phyloP scores from a whole-genome alignment of 2,888 invertebrate species.

The Ectemnius continuus region DNA sequence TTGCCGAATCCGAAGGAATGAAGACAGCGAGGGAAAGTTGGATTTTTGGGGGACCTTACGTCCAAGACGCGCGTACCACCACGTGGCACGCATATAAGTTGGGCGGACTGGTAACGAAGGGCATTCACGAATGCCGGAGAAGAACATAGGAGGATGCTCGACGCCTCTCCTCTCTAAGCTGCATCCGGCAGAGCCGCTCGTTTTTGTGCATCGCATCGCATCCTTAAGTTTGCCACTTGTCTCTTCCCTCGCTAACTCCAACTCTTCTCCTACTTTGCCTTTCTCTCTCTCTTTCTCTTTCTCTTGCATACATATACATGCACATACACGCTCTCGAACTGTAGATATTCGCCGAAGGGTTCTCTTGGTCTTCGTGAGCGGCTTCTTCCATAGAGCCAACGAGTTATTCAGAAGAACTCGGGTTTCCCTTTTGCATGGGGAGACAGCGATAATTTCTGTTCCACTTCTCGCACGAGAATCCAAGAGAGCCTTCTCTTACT shows the following conservation, averaged over 20 bases:
- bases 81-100: constrained; percentile 21
- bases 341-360: background rate
- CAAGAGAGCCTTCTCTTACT: too few relatives aligned
- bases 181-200: constrained; percentile 67
- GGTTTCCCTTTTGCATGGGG: background rate
- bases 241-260: constrained; percentile 9
- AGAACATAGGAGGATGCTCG: constrained; percentile 33
- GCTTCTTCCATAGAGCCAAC: background rate
- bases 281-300: background rate
- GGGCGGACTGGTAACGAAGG: background rate
- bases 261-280: background rate
- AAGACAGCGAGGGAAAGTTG: constrained; percentile 13
- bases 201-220: constrained; percentile 62
- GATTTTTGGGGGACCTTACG: constrained; percentile 49
- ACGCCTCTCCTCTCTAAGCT: constrained; percentile 56
- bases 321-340: background rate
- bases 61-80: constrained; percentile 23
- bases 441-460: background rate
- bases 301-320: background rate
- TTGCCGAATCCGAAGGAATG: background rate
- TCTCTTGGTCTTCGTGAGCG: background rate
- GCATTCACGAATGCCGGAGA: constrained; percentile 17
- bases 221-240: constrained; percentile 65
- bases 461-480: too few relatives aligned
- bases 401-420: constrained; percentile 1